phyloP scores from a whole-genome alignment of 1,140 invertebrate species.

The Trinorchestia longiramus region DNA sequence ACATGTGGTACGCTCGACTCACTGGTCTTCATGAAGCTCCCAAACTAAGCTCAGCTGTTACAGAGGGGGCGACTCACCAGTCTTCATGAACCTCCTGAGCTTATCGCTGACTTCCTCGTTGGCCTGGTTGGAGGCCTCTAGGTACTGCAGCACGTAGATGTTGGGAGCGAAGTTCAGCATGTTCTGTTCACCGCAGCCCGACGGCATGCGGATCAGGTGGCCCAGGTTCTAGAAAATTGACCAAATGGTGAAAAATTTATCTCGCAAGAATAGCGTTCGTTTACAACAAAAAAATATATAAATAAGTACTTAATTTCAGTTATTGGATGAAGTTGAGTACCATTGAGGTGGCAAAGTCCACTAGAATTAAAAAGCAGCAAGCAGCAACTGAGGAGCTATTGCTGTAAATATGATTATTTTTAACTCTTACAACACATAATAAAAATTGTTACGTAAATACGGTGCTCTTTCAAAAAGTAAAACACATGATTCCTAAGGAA shows the following conservation, averaged over 20 bases:
- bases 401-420: too few relatives aligned
- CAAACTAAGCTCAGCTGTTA: not conserved
- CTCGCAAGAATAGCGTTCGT: not conserved
- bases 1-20: not conserved
- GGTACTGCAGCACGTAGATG: conserved; percentile 86
- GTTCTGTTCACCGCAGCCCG: conserved; percentile 94
- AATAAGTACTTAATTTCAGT: not conserved
- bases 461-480: too few relatives aligned
- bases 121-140: conserved; percentile 76
- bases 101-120: conserved; percentile 78
- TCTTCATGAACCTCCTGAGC: conserved; percentile 81
- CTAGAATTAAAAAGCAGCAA: too few relatives aligned
- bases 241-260: not conserved
- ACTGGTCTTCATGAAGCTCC: not conserved
- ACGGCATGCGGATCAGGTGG: conserved; percentile 84
- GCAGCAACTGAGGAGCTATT: too few relatives aligned
- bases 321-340: not conserved
- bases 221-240: conserved; percentile 81
- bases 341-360: not conserved
- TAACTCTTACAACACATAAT: too few relatives aligned
- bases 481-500: too few relatives aligned
- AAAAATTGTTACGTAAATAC: too few relatives aligned
- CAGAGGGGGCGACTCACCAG: conserved; percentile 75
- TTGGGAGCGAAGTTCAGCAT: conserved; percentile 94
- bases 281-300: not conserved